A percentile compares a stretch with the other conserved stretches of the same genome.
Evolutionary conservation across 2,797 vertebrate genomes (phyloP).

Genomic region (Rousettus madagascariensis): DNA sequence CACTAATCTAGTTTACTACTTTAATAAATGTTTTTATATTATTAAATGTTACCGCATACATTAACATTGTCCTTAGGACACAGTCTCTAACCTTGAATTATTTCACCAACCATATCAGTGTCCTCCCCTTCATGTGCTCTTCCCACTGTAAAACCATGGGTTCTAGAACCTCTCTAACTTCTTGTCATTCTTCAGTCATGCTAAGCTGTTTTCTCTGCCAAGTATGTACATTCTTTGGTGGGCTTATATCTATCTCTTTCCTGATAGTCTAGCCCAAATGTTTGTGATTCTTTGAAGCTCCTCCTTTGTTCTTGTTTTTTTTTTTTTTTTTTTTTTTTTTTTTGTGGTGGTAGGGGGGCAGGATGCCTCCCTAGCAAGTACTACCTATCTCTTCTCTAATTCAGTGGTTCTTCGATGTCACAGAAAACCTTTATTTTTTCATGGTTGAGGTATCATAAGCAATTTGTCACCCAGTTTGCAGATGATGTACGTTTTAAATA

Average conservation of each 20-base stretch:
- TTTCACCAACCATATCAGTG: not conserved
- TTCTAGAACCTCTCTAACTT: not conserved
- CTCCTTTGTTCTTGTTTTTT: not conserved
- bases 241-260: not conserved
- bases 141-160: not conserved
- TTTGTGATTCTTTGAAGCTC: slow-evolving; percentile 42
- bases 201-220: not conserved
- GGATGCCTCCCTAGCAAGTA: not conserved
- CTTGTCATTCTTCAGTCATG: not conserved
- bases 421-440: not conserved
- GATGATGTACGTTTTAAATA: not conserved
- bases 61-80: not conserved
- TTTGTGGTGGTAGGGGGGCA: not conserved
- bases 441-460: not conserved
- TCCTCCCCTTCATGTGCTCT: not conserved
- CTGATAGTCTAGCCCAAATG: not conserved
- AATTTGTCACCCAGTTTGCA: slow-evolving; percentile 7
- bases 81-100: not conserved
- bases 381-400: slow-evolving; percentile 6
- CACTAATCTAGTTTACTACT: not conserved
- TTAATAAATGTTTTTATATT: slow-evolving; percentile 8
- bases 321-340: not conserved
- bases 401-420: not conserved
- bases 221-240: not conserved
- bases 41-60: not conserved